phyloP scores from a whole-genome alignment of 2,113 vertebrate species.

The Heloderma charlesbogerti region DNA sequence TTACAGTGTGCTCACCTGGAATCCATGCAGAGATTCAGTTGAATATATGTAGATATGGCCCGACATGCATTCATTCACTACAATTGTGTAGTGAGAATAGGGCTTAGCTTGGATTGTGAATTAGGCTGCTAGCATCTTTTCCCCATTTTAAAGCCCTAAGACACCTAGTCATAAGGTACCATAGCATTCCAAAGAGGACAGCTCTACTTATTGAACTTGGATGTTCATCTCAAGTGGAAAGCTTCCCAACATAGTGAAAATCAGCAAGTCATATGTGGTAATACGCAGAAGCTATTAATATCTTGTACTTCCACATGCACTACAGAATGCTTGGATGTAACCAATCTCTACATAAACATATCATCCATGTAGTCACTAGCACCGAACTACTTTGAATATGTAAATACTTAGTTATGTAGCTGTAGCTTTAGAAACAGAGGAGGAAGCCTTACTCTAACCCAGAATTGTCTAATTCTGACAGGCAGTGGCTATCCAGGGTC shows the following conservation, averaged over 20 bases:
- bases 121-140: conserved; percentile 29
- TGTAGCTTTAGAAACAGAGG: not conserved
- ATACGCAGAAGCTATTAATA: not conserved
- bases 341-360: no score
- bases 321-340: not conserved
- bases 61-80: not conserved
- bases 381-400: not conserved
- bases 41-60: not conserved
- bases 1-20: not conserved
- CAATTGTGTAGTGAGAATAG: not conserved
- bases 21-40: not conserved
- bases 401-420: not conserved
- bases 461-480: not conserved
- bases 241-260: not conserved
- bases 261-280: not conserved
- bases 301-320: not conserved
- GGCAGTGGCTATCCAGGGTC: not conserved
- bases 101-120: not conserved
- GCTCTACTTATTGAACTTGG: not conserved
- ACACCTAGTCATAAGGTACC: not conserved
- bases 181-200: not conserved
- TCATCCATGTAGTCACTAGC: not conserved
- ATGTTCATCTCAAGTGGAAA: not conserved
- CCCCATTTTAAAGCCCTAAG: conserved; percentile 37
- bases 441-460: not conserved